These are phyloP conservation scores for Prionailurus viverrinus DNA, from an alignment of 2,113 vertebrate species.

Conservation along the genomic window DNA sequence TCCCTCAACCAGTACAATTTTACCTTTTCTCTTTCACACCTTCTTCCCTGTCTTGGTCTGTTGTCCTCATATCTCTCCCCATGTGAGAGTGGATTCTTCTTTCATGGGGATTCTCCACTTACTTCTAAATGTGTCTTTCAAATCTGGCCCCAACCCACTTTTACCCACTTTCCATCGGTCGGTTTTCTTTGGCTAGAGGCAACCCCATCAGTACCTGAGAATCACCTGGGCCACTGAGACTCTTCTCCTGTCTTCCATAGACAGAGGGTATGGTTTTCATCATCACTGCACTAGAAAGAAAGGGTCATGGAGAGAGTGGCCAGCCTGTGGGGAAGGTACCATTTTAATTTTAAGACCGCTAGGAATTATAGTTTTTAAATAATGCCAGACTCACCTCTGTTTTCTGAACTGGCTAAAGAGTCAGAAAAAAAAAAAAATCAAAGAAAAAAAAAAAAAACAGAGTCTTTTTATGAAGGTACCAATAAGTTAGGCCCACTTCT, in stretches of 20 bases:
- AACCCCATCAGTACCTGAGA: neutral
- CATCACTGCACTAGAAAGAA: neutral
- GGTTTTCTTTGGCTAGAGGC: constrained; percentile 28
- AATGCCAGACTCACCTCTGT: neutral
- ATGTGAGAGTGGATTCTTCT: neutral
- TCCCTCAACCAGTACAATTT: neutral
- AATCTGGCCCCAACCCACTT: neutral
- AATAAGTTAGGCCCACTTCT: neutral
- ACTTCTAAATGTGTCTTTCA: constrained; percentile 34
- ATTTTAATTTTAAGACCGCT: neutral
- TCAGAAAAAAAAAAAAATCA: neutral
- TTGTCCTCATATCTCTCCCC: neutral
- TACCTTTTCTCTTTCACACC: neutral
- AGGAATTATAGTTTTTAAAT: neutral
- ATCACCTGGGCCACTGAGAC: neutral
- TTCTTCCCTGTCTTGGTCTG: neutral
- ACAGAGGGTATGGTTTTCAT: neutral
- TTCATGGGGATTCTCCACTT: neutral
- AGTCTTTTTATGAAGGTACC: constrained; percentile 10
- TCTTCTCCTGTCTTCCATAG: neutral
- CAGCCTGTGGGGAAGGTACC: neutral
- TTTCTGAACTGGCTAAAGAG: neutral
- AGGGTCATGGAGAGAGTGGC: neutral
- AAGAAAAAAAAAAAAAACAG: neutral
- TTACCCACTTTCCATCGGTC: neutral